These are phyloP conservation scores for Nomada goodeniana DNA, from an alignment of 2,888 invertebrate species.

Conservation along the genomic window DNA sequence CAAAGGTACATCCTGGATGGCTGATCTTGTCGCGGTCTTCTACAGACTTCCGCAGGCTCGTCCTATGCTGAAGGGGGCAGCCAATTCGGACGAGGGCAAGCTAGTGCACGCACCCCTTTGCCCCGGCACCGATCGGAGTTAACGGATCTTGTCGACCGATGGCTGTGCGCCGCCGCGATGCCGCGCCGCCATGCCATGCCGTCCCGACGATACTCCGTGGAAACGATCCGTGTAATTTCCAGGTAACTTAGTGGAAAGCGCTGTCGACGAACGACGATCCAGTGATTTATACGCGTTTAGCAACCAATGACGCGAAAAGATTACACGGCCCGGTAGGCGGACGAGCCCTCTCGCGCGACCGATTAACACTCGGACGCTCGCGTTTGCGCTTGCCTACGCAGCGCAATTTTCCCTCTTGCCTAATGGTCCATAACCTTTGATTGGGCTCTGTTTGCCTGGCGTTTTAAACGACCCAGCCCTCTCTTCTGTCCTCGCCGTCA, in stretches of 20 bases:
- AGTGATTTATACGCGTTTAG: constrained; percentile 75
- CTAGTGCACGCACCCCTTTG: too few species aligned
- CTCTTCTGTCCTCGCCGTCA: constrained; percentile 20
- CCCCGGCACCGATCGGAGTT: too few species aligned
- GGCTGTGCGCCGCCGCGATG: too few species aligned
- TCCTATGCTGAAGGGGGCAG: too few species aligned
- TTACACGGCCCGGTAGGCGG: constrained; percentile 72
- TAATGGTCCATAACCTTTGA: constrained; percentile 83
- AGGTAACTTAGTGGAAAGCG: constrained; percentile 71
- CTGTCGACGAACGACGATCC: constrained; percentile 73
- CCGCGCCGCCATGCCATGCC: neutral
- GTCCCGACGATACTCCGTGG: constrained; percentile 58
- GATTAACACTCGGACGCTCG: constrained; percentile 54
- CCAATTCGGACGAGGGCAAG: too few species aligned
- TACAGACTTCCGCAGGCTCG: too few species aligned
- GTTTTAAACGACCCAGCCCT: constrained; percentile 57
- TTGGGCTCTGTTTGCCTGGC: constrained; percentile 80
- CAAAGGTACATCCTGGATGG: too few species aligned
- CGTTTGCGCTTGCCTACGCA: constrained; percentile 75
- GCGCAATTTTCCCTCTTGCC: constrained; percentile 80
- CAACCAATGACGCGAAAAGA: constrained; percentile 82
- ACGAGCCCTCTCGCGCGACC: constrained; percentile 41
- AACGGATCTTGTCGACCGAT: constrained; percentile 1
- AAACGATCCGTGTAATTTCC: constrained; percentile 79
- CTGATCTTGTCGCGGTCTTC: too few species aligned